Base-by-base conservation (phyloP, 2,797 vertebrate genomes). In the Myotis planiceps region DNA sequence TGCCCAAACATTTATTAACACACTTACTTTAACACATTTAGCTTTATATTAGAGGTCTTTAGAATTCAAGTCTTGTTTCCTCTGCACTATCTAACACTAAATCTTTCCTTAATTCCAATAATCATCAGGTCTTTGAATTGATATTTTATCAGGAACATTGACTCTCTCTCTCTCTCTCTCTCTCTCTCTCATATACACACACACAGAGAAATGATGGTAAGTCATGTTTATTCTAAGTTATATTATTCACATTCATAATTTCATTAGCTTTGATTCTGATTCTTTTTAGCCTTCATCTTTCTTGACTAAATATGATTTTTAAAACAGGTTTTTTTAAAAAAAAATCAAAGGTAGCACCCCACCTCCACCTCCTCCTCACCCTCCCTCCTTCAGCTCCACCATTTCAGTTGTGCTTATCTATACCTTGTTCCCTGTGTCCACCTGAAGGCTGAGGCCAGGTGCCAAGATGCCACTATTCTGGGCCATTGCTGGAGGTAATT, bases 81-180 rank as follows among this genome's bases (percentile, higher is more conserved):
- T 69, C 90, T 78, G 75, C 37, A 23, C 12, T 80, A 34, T 68
- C 27, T 9, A 86, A 65, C 32, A 39, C 71, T 47, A 92, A 84
- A 51, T 94, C 42, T 81, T 72, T 80, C 66, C 34, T 78, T 83
- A 76, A 89, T 81, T 91, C 76, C 80, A 75, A 78, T 51, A 66
- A 45, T 83, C 78, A 78, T 87, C n/a, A n/a, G 60, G 32, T 79
- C 27, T 96, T 82, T 45, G 39, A 92, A 88, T 79, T 90, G 89
- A 34, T 90, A 71, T 79, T 93, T 95, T 71, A 21, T 34, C 72
- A 84, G 78, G 76, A 88, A 95, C 27, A 90, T 69, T 87, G 60
- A 79, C 55, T 58, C 23, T 58, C 55, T 58, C 23, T 58, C 55
- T 58, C 55, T 55, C 53, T 58, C 25, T 60, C 58, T 60, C 25